Conservation (phyloP, 2,113 vertebrate genomes). For the Apteryx mantelli region DNA sequence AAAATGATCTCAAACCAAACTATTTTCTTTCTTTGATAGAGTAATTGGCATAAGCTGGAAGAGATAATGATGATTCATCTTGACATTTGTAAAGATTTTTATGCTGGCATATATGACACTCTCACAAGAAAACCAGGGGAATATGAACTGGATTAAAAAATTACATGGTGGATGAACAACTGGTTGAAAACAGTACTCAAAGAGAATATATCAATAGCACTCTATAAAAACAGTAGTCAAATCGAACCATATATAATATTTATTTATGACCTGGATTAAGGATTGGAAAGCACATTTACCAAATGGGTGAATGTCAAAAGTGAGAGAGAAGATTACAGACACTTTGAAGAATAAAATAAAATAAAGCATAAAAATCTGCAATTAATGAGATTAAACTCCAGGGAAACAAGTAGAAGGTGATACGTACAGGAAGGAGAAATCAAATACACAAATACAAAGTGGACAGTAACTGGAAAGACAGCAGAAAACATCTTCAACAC, state of each 20-base stretch:
- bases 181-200: not conserved
- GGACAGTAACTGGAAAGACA: not conserved
- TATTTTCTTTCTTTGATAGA: not conserved
- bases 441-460: not conserved
- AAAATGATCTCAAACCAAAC: not conserved
- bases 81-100: constrained; percentile 8
- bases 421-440: not conserved
- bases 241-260: not conserved
- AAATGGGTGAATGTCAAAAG: not conserved
- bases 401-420: not conserved
- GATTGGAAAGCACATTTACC: not conserved
- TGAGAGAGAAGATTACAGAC: not conserved
- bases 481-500: not conserved
- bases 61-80: constrained; percentile 2
- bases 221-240: not conserved
- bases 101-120: not conserved
- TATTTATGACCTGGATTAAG: not conserved
- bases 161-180: not conserved
- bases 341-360: not conserved
- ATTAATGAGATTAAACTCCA: not conserved
- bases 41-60: not conserved
- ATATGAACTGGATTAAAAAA: not conserved
- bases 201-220: not conserved
- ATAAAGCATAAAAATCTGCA: not conserved
- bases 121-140: not conserved